Base-by-base conservation (phyloP, 1,140 invertebrate genomes). In the Bilobella aurantiaca region DNA sequence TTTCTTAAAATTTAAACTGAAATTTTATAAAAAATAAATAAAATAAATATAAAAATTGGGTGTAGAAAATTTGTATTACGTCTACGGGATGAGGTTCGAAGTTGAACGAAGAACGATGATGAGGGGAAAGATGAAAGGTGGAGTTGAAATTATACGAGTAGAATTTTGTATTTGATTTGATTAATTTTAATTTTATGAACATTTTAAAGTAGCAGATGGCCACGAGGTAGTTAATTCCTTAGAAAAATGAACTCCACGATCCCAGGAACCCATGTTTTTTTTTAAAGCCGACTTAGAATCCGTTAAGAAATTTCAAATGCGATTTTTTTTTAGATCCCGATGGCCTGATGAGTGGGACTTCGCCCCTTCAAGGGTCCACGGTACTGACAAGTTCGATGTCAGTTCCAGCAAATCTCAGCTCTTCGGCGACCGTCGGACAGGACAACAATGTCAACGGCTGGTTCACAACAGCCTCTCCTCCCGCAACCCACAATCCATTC, bases 371-470 rank as follows among this genome's bases (percentile, higher is more conserved):
- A n/a, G n/a, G n/a, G n/a, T n/a, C n/a, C n/a, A n/a, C 61, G 49
- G 37, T 63, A 67, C 25, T 72, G 14, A 30, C 71, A 30, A 69
- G 30, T 57, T 72, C 71, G 23, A 49, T 62, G 2, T 72, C 71
- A 37, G 60, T 72, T 66, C 71, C 71, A 66, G 66, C 68, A 25
- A 72, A 72, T 28, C 62, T 72, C 28, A 68, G 68, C n/a, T 66
- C 68, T 29, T 65, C 68, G 2, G 47, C 31, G 34, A 27, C 59
- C 53, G 23, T 31, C 34, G 34, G 18, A 16, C 8, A 32, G 2
- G 49, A 49, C 16, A 37, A 37, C 14, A 47, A 34, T 5, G 29
- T 34, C n/a, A 58, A 37, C 0, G 66, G 67, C 34, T 69, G 70
- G 67, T 72, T 69, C 49, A 67, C 70, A 18, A 49, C 70, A 28